Evolutionary conservation across 1,140 invertebrate species (phyloP).

Genomic region (Stegodyphus mimosarum): DNA sequence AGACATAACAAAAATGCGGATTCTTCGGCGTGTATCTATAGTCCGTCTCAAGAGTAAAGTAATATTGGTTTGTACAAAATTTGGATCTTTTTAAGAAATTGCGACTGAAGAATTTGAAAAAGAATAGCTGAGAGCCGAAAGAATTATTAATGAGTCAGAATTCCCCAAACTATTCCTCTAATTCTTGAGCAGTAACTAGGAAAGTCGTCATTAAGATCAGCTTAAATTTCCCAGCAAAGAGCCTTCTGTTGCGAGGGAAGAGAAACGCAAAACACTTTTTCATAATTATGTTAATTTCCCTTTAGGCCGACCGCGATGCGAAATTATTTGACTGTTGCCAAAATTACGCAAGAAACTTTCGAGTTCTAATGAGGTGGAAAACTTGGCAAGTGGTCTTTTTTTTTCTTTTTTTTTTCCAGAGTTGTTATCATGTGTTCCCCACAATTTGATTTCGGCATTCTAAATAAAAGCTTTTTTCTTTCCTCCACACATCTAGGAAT

Average conservation of each 20-base stretch:
- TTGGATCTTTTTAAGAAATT: neutral
- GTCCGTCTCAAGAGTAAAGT: no score
- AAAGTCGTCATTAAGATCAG: constrained; percentile 46
- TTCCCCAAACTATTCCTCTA: constrained; percentile 36
- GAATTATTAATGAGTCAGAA: constrained; percentile 46
- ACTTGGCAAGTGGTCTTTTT: neutral
- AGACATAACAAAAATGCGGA: no score
- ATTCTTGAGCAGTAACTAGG: constrained; percentile 13
- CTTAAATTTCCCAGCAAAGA: constrained; percentile 35
- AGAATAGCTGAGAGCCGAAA: neutral
- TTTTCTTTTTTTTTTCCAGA: constrained; percentile 3
- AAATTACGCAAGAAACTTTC: constrained; percentile 34
- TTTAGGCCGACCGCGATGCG: constrained; percentile 1
- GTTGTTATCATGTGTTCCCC: neutral
- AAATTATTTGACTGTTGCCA: constrained; percentile 53
- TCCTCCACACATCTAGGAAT: neutral
- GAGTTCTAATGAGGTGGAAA: constrained; percentile 35
- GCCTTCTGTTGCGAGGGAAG: constrained; percentile 10
- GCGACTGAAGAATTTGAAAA: neutral
- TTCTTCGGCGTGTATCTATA: no score
- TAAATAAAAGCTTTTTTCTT: constrained; percentile 6
- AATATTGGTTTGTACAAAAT: neutral
- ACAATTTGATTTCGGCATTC: constrained; percentile 25
- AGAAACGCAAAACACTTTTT: constrained; percentile 33
- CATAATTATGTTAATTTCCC: constrained; percentile 50